Base-by-base conservation (phyloP, 2,888 invertebrate species). In the Zhuqinia jingwanae region DNA sequence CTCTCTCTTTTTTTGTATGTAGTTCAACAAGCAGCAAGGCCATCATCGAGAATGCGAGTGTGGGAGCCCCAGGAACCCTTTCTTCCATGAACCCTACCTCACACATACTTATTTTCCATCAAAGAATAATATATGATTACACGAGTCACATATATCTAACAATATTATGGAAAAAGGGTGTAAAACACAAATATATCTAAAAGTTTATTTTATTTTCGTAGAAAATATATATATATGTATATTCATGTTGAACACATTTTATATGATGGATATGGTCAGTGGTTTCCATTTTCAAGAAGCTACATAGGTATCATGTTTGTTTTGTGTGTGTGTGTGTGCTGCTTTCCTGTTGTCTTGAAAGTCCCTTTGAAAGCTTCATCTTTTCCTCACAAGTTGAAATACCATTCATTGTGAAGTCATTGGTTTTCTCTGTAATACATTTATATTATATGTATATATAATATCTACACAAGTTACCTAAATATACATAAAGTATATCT, bases 211-310 rank as follows among this genome's bases (percentile, higher is more conserved):
- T 20, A 27, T 15, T 25, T 15, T 53, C 15, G 53, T n/a, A n/a
- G n/a, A 53, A 17, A 53, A 13, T 1, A 2, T 60, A 27, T 27
- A 60, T 3, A 27, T 27, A 2, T 27, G 36, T 65, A n/a, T 2
- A 36, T 17, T 25, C 30, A 30, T 30, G 60, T 27, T n/a, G n/a
- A n/a, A n/a, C n/a, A n/a, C n/a, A n/a, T 68, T 68, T 45, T 68
- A 20, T 68, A 42, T n/a, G n/a, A n/a, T n/a, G n/a, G n/a, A n/a
- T 68, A 68, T 42, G 68, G 68, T 68, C 68, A 68, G 68, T 36
- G 17, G 42, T 1, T 25, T 20, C 25, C 1, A 30, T 53, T 53
- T 53, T 53, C 53, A 13, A n/a, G 17, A 45, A 13, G 13, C 47
- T 45, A 45, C 47, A n/a, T n/a, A n/a, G n/a, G n/a, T n/a, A n/a